These are phyloP conservation scores for Antechinus stuartii DNA, from an alignment of 2,113 vertebrate species.

Conservation along the genomic window DNA sequence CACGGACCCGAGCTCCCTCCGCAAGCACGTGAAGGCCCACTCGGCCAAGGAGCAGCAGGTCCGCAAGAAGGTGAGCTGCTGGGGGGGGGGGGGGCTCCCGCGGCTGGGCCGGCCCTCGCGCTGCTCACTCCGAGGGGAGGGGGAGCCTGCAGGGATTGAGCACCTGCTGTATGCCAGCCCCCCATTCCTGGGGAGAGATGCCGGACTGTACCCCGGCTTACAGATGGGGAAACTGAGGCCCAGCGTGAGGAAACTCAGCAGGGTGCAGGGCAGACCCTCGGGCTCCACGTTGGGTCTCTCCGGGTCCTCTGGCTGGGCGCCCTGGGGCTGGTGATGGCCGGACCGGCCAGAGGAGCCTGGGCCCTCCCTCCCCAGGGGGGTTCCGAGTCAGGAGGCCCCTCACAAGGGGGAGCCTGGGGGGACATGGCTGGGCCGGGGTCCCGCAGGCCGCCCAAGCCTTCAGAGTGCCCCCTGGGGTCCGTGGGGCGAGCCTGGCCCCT, in stretches of 20 bases:
- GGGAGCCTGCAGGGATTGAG: neutral
- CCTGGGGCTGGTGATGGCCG: no score
- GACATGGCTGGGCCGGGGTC: neutral
- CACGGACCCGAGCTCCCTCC: constrained; percentile 98
- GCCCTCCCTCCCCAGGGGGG: no score
- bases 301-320: no score
- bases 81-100: neutral
- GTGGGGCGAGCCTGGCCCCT: no score
- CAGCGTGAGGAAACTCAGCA: neutral
- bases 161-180: neutral
- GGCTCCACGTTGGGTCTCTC: no score
- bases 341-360: no score
- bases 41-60: constrained; percentile 98
- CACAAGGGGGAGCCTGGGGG: no score
- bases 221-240: neutral
- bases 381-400: no score
- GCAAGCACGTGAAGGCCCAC: constrained; percentile 99
- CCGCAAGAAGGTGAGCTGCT: constrained; percentile 94
- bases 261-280: neutral
- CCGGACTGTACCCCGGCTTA: neutral
- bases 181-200: neutral
- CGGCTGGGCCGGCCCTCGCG: no score
- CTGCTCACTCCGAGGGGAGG: neutral
- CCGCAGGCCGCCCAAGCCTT: neutral
- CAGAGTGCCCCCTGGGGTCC: neutral